Percentiles rank a stretch among this genome's conserved stretches.
phyloP scores from a whole-genome alignment of 2,113 vertebrate species.

The Mionectes macconnelli region DNA sequence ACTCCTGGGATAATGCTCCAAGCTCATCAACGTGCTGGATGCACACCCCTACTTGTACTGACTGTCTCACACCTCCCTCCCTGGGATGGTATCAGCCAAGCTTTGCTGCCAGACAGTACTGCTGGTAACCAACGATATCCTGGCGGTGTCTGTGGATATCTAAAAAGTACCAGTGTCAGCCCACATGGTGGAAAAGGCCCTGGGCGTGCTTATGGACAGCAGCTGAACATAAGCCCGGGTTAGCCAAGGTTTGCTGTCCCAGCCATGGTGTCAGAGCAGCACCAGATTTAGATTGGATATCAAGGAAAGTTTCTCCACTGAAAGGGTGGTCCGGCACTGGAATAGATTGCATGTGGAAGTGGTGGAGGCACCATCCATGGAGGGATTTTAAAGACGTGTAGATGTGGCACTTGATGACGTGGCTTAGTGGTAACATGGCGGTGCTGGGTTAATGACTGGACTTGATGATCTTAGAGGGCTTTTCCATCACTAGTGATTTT shows the following conservation, averaged over 20 bases:
- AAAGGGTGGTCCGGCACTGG: background rate
- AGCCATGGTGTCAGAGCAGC: background rate
- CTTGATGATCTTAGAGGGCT: background rate
- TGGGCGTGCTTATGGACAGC: background rate
- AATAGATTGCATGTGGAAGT: background rate
- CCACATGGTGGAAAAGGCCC: background rate
- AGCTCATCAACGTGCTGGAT: rapidly evolving
- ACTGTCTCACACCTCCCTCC: background rate
- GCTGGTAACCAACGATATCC: background rate
- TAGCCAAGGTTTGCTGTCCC: background rate
- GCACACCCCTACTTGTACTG: background rate
- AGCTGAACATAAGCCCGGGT: background rate
- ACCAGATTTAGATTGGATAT: background rate
- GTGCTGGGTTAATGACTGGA: background rate
- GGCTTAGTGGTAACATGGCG: background rate
- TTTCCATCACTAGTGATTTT: background rate
- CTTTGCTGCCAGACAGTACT: background rate
- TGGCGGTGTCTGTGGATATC: background rate
- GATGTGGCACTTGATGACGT: background rate
- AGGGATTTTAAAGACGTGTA: background rate
- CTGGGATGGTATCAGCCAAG: background rate
- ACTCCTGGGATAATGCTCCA: background rate
- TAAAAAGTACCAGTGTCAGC: background rate
- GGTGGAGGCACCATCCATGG: background rate
- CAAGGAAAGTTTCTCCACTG: background rate